A percentile compares a stretch with the other conserved stretches of the same genome.
These are phyloP conservation scores for Morone chrysops DNA, from an alignment of 2,113 vertebrate genomes.

Conservation along the genomic window DNA sequence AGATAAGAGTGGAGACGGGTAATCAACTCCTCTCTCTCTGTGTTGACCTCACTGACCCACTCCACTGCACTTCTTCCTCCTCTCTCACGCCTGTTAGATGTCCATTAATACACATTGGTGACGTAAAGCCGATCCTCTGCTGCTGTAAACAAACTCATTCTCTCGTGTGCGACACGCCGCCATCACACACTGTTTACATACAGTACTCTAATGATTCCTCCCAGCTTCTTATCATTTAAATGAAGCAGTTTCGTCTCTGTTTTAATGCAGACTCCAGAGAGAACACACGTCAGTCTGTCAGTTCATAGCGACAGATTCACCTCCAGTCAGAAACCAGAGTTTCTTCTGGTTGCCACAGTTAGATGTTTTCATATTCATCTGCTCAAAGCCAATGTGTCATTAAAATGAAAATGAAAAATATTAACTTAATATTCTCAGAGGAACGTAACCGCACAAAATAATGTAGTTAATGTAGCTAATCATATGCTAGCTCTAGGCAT, in stretches of 20 bases:
- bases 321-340: too few relatives aligned
- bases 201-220: constrained; percentile 12
- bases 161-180: neutral
- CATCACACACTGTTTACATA: neutral
- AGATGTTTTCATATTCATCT: too few relatives aligned
- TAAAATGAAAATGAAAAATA: too few relatives aligned
- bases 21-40: constrained; percentile 51
- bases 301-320: too few relatives aligned
- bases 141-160: neutral
- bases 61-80: neutral
- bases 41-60: constrained; percentile 27
- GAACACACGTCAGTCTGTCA: too few relatives aligned
- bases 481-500: neutral
- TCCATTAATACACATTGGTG: neutral
- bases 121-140: too few relatives aligned
- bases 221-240: constrained; percentile 20
- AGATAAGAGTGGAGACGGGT: constrained; percentile 42
- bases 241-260: constrained; percentile 6
- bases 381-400: too few relatives aligned
- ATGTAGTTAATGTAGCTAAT: neutral
- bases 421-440: too few relatives aligned
- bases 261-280: neutral
- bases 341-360: too few relatives aligned
- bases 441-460: neutral
- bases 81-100: neutral